Base-by-base conservation (phyloP, 35 echinoderm and acorn worm species). In the Apostichopus parvimensis region DNA sequence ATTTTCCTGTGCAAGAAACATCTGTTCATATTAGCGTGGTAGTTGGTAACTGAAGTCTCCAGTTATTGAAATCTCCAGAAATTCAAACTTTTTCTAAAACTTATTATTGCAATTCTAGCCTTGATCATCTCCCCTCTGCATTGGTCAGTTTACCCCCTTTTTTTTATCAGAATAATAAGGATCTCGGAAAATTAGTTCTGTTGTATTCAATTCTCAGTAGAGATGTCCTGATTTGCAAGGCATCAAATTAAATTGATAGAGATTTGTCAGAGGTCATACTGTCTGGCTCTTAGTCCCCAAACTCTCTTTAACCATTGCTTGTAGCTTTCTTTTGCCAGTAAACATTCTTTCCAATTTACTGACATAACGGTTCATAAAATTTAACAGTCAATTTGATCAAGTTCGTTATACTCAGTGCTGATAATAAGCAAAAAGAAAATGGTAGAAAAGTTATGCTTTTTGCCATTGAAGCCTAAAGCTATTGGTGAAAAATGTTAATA, bases 191-290 rank as follows among this genome's bases (percentile, higher is more conserved):
- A 82, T 82, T 82, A 56, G 55, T 82, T 82, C 52, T 82, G 79
- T 54, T 55, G 55, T 45, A 55, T 82, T 12, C 34, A 82, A 82
- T 82, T 82, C 79, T 82, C 79, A 8, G 13, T 53, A 82, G 79
- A 82, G 79, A 82, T 8, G 14, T 82, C 9, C 13, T 82, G 79
- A 82, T 82, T 82, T 55, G 55, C 45, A 6, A 82, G 52, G 24
- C 79, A n/a, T 82, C n/a, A 56, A 20, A 82, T 55, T 82, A 82
- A 82, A 82, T 82, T 82, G 79, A 82, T 82, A 54, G 4, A 82
- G 79, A 82, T 82, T 14, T 54, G 79, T 54, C 9, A 68, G 79
- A 82, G 79, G 79, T 56, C 79, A 9, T 17, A 8, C 14, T 82
- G 79, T 82, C 79, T 82, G 79, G 25, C 45, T 4, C 9, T 5